These are phyloP conservation scores for Huso huso DNA, from an alignment of 2,797 vertebrate genomes.

Conservation along the genomic window DNA sequence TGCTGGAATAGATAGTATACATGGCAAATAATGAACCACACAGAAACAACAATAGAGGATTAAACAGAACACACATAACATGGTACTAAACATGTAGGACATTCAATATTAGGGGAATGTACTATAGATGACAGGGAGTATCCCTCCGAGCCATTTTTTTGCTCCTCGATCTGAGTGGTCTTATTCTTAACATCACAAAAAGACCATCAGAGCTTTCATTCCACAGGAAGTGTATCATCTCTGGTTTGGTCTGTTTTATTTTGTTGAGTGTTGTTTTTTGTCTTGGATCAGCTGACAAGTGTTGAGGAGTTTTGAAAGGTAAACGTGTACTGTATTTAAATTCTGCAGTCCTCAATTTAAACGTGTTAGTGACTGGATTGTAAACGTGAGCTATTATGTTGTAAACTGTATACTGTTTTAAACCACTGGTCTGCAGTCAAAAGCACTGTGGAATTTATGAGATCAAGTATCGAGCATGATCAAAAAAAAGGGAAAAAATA, in stretches of 20 bases:
- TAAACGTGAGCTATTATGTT: not conserved
- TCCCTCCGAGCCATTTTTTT: no score
- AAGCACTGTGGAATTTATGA: not conserved
- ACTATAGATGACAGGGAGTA: no score
- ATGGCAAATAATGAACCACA: no score
- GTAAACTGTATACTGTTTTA: not conserved
- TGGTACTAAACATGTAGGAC: no score
- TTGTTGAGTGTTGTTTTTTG: constrained; percentile 4
- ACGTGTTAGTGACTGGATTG: not conserved
- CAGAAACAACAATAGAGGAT: no score
- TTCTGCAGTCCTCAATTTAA: not conserved
- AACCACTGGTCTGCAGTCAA: constrained; percentile 1
- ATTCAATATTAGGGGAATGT: no score
- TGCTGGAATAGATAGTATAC: no score
- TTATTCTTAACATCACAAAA: not conserved
- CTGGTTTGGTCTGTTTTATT: constrained; percentile 3
- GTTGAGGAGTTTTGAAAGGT: not conserved
- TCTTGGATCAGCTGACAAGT: constrained; percentile 6
- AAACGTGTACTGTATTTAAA: not conserved
- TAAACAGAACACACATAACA: no score
- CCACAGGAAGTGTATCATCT: constrained; percentile 1
- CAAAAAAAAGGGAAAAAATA: not conserved
- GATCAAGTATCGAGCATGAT: no score
- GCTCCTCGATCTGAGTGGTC: no score
- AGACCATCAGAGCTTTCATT: constrained; percentile 1